Evolutionary conservation across 92 coral and sea anemone genomes (phyloP).

Genomic region (Phenganax stokvisi): DNA sequence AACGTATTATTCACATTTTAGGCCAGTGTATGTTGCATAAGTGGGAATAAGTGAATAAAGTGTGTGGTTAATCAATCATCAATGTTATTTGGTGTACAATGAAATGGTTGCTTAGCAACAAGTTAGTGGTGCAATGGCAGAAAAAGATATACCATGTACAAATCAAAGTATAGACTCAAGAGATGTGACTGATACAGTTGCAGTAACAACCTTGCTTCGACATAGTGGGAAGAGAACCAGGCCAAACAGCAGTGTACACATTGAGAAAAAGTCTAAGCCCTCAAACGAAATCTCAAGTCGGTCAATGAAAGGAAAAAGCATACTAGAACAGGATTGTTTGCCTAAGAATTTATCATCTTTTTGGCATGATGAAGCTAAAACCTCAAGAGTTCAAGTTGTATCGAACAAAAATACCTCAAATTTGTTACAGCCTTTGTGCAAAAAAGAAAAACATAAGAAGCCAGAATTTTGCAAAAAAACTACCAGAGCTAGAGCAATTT

Average conservation of each 20-base stretch:
- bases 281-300: background rate
- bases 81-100: too few relatives aligned
- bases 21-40: too few relatives aligned
- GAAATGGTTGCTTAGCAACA: too few relatives aligned
- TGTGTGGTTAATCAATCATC: too few relatives aligned
- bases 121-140: background rate
- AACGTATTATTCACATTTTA: too few relatives aligned
- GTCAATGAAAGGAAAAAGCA: background rate
- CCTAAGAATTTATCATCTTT: background rate
- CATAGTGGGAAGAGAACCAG: background rate
- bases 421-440: background rate
- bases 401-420: background rate
- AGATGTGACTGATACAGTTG: conserved; percentile 50
- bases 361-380: background rate
- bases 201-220: background rate
- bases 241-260: background rate
- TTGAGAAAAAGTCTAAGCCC: conserved; percentile 21
- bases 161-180: background rate
- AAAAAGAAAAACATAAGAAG: background rate
- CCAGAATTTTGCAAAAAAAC: background rate
- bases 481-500: background rate
- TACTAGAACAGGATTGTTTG: background rate
- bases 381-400: background rate
- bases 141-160: background rate
- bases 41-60: too few relatives aligned